phyloP scores from a whole-genome alignment of 2,797 vertebrate genomes.

The Channallabes apus region DNA sequence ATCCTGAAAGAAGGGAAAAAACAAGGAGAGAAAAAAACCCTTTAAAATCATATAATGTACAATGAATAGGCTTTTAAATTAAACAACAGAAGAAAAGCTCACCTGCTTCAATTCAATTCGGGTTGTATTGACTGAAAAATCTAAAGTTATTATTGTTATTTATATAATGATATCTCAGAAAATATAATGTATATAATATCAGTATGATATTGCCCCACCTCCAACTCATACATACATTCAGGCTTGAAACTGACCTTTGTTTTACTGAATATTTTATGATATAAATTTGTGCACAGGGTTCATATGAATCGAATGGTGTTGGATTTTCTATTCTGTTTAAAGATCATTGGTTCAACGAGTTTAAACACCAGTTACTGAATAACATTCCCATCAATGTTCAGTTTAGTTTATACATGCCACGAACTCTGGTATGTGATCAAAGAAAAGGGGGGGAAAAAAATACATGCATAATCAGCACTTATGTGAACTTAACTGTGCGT shows the following conservation, averaged over 20 bases:
- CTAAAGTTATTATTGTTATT: too few species aligned
- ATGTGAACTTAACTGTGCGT: constrained; percentile 53
- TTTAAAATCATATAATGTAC: not conserved
- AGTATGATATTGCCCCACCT: not conserved
- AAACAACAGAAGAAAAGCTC: too few species aligned
- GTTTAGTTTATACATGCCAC: constrained; percentile 44
- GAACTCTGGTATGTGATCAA: constrained; percentile 57
- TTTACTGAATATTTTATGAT: not conserved
- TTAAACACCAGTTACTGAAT: not conserved
- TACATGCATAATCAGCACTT: constrained; percentile 58
- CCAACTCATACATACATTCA: not conserved
- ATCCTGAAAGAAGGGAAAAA: not conserved
- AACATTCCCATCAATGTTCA: not conserved
- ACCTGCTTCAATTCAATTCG: too few species aligned
- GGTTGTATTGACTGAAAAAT: too few species aligned
- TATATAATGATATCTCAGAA: not conserved
- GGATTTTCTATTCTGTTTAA: not conserved
- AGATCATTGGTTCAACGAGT: not conserved
- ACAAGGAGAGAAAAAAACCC: not conserved
- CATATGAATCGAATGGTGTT: not conserved
- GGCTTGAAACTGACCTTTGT: not conserved
- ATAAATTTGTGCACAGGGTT: not conserved
- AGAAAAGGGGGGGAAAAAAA: constrained; percentile 64
- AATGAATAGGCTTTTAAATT: not conserved
- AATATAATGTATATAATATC: not conserved